Evolutionary conservation across 2,113 vertebrate genomes (phyloP), one percentile per base, ranked within the genome.

Genomic region (Scytalopus superciliaris): DNA sequence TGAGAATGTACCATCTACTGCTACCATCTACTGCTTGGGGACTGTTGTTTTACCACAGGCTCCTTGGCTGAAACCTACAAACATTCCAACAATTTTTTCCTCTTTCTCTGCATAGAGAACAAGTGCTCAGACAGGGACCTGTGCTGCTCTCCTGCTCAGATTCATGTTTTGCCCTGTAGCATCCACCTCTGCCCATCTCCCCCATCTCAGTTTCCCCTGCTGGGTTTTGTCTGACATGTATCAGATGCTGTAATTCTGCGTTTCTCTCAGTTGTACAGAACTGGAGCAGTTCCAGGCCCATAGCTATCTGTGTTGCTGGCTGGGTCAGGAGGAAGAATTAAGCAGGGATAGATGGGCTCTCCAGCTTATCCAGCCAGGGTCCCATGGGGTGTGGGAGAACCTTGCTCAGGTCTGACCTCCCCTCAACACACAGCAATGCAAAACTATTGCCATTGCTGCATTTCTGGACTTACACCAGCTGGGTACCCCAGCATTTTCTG

Each of bases 381-480:
- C 19, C 37, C 30, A 3, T 3, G 3, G 16, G 15, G 3, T 28
- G 6, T 28, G 55, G 25, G n/a, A 86, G 31, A 77, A 12, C 4
- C 3, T 14, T 57, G n/a, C 33, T 56, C 27, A 37, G 39, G 12
- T 30, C 47, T 75, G 56, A 33, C 7, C 21, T 84, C n/a, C 23
- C 12, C 30, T 67, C 42, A 70, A 25, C 6, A 30, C 0, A 1
- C 11, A 87, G 42, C 33, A 50, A 14, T 0, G 3, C 30, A 30
- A 52, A 94, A 19, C 7, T 63, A 1, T 14, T 59, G 57, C 35
- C 30, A 23, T 22, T 79, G 45, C 55, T 85, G 9, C 31, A 8
- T 6, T 27, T 75, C 30, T 23, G 30, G 31, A 18, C 15, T 72
- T 53, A 28, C 19, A 44, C 1, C 1, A 3, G 3, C 35, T 84